A percentile compares a stretch with the other conserved stretches of the same genome.
phyloP scores from a whole-genome alignment of 53 echinoderm and acorn worm species.

The Henricia sp. region DNA sequence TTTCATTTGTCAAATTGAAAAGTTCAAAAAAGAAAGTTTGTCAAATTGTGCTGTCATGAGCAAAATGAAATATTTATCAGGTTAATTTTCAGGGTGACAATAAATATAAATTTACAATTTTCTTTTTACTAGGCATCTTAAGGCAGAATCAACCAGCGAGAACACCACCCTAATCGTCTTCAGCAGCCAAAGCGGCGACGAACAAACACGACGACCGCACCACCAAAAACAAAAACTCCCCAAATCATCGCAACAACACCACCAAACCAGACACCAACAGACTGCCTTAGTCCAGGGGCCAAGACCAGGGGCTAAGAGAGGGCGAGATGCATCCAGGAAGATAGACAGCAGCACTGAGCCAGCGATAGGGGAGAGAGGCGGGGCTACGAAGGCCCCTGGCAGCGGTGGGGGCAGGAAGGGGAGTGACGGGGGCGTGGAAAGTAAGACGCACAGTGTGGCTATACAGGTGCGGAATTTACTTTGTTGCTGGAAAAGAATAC shows the following conservation, averaged over 20 bases:
- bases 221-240: conserved; percentile 64
- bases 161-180: conserved; percentile 58
- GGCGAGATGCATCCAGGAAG: conserved; percentile 48
- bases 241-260: conserved; percentile 46
- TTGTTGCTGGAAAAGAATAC: too few species aligned
- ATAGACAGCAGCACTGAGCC: conserved; percentile 53
- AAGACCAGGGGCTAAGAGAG: conserved; percentile 31
- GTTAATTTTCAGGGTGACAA: too few species aligned
- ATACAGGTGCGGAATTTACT: conserved; percentile 85
- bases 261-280: conserved; percentile 45
- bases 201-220: conserved; percentile 66
- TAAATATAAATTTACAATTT: too few species aligned
- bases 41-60: too few species aligned
- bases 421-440: conserved; percentile 37
- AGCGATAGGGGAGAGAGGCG: conserved; percentile 42
- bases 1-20: too few species aligned
- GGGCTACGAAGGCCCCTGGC: conserved; percentile 24
- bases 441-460: conserved; percentile 83
- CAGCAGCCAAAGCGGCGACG: conserved; percentile 77
- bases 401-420: conserved; percentile 43
- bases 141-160: conserved; percentile 55
- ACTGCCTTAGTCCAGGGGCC: neutral
- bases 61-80: too few species aligned
- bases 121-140: conserved; percentile 70
- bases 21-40: too few species aligned